These are phyloP conservation scores for Botia almorhae DNA, from an alignment of 2,797 vertebrate species.

Conservation along the genomic window DNA sequence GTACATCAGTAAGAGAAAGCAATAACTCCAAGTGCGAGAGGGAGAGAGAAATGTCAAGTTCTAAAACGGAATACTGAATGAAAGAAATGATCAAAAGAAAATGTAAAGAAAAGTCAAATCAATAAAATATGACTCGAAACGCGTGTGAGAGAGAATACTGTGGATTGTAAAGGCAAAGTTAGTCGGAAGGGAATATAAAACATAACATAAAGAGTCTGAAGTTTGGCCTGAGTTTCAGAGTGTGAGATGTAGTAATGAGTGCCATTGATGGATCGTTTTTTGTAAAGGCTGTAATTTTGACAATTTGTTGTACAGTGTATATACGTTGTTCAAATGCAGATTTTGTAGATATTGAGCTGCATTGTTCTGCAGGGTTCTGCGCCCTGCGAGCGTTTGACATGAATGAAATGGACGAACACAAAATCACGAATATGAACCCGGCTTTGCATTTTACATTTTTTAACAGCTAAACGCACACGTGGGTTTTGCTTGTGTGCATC, in stretches of 20 bases:
- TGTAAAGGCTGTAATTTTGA: constrained; percentile 89
- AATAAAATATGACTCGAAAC: constrained; percentile 17
- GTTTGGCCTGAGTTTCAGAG: constrained; percentile 67
- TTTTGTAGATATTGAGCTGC: constrained; percentile 91
- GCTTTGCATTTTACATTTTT: neutral
- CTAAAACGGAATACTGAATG: constrained; percentile 29
- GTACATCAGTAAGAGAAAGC: neutral
- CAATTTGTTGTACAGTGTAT: constrained; percentile 89
- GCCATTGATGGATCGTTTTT: constrained; percentile 74
- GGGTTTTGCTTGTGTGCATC: constrained; percentile 1
- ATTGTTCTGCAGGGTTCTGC: constrained; percentile 67
- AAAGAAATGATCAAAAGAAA: constrained; percentile 3
- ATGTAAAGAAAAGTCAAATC: constrained; percentile 13
- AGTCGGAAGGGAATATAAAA: constrained; percentile 55
- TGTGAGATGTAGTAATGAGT: constrained; percentile 79
- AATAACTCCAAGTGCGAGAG: constrained; percentile 34
- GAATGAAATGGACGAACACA: constrained; percentile 24
- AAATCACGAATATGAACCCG: constrained; percentile 4
- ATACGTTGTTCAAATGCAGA: constrained; percentile 87
- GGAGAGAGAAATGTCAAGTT: constrained; percentile 37
- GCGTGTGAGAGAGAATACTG: neutral
- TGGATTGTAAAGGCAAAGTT: constrained; percentile 6
- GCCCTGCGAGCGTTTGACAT: constrained; percentile 4
- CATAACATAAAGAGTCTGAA: constrained; percentile 26
- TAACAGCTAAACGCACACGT: neutral